phyloP scores from a whole-genome alignment of 2,797 vertebrate genomes.

The Morus bassanus region DNA sequence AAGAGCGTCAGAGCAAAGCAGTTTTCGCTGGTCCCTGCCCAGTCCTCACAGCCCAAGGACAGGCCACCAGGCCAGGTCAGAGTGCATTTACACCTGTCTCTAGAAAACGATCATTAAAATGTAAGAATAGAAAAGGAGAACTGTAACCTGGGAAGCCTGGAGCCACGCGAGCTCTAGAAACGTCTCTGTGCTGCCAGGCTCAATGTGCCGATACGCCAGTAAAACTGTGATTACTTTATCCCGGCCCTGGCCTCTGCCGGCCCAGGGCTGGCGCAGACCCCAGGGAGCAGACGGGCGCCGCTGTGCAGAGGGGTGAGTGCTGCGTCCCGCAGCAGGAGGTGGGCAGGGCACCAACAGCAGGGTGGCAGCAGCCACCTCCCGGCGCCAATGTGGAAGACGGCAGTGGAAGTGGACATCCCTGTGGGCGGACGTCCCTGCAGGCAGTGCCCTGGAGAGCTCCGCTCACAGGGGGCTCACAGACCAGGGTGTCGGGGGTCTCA shows the following conservation, averaged over 20 bases:
- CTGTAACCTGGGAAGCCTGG: not conserved
- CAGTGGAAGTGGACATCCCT: too few species aligned
- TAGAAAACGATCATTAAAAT: not conserved
- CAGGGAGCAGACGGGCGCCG: not conserved
- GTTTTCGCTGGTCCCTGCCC: not conserved
- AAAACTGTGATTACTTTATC: not conserved
- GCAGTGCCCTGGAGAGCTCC: not conserved
- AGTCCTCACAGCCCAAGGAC: not conserved
- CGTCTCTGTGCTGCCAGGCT: not conserved
- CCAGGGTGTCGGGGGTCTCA: not conserved
- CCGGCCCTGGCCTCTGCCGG: not conserved
- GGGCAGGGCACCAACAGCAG: too few species aligned
- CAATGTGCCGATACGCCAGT: not conserved
- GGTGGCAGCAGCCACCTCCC: not conserved
- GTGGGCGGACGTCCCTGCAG: rapidly evolving
- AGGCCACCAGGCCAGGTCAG: not conserved
- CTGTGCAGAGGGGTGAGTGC: not conserved
- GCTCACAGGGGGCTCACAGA: rapidly evolving
- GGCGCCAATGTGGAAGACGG: not conserved
- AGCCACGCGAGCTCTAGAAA: not conserved
- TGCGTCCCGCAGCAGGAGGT: too few species aligned
- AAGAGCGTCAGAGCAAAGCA: not conserved
- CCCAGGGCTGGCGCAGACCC: not conserved
- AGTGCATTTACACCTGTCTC: not conserved
- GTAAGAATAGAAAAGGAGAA: not conserved